Evolutionary conservation across 2,888 invertebrate species (phyloP).

Genomic region (Sinelater perroti): DNA sequence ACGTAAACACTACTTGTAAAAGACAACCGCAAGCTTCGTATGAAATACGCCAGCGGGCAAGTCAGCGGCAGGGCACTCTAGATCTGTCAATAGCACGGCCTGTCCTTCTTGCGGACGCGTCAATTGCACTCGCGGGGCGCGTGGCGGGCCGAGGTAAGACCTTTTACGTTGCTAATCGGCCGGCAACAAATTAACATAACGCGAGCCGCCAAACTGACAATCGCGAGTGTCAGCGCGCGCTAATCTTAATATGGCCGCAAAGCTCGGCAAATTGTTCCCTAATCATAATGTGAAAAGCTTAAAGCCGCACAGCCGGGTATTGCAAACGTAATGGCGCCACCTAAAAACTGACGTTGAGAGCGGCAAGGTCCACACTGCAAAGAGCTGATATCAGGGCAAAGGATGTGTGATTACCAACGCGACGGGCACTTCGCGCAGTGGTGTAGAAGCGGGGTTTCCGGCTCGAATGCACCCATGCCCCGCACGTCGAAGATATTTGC

Average conservation of each 20-base stretch:
- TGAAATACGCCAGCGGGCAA: too few relatives aligned
- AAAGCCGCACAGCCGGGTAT: conserved; percentile 32
- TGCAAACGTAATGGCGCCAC: conserved; percentile 38
- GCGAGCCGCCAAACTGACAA: background rate
- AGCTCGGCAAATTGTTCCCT: conserved; percentile 31
- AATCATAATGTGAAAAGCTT: conserved; percentile 36
- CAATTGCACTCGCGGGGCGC: conserved; percentile 39
- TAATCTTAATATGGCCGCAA: conserved; percentile 29
- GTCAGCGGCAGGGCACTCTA: conserved; percentile 36
- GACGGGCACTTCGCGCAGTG: conserved; percentile 33
- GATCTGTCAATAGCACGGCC: conserved; percentile 43
- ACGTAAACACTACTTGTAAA: too few relatives aligned
- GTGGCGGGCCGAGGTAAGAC: conserved; percentile 37
- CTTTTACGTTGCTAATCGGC: conserved; percentile 35
- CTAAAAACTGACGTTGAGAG: conserved; percentile 45
- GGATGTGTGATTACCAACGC: conserved; percentile 40
- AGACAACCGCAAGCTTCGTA: too few relatives aligned
- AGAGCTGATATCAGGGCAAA: conserved; percentile 45
- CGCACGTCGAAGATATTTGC: too few relatives aligned
- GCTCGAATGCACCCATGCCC: too few relatives aligned
- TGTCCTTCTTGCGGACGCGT: conserved; percentile 43
- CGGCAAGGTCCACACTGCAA: conserved; percentile 49
- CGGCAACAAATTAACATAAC: conserved; percentile 20
- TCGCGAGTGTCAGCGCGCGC: conserved; percentile 3
- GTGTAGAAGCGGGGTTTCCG: too few relatives aligned